These are phyloP conservation scores for Mechanitis mazaeus DNA, from an alignment of 2,888 invertebrate species.

Conservation along the genomic window DNA sequence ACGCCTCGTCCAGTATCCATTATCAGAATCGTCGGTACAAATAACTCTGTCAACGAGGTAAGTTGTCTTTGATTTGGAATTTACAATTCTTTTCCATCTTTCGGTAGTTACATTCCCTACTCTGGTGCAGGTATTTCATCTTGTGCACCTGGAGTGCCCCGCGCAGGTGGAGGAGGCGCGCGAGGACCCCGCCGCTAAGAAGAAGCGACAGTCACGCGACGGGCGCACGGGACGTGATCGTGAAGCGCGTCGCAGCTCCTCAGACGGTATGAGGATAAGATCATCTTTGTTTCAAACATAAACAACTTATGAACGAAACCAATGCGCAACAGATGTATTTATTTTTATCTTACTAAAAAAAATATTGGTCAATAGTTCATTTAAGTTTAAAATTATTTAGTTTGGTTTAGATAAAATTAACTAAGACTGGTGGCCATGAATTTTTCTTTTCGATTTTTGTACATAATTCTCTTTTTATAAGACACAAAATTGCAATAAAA, in stretches of 20 bases:
- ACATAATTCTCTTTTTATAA: no score
- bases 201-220: constrained; percentile 43
- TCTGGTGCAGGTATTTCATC: constrained; percentile 89
- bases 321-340: neutral
- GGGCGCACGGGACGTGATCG: constrained; percentile 26
- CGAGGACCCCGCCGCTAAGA: constrained; percentile 55
- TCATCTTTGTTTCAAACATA: neutral
- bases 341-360: no score
- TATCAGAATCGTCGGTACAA: constrained; percentile 95
- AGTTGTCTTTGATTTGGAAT: constrained; percentile 6
- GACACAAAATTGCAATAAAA: no score
- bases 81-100: neutral
- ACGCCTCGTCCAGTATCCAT: constrained; percentile 91
- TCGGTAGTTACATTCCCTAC: neutral
- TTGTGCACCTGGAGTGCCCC: constrained; percentile 98
- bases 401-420: no score
- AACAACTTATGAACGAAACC: no score
- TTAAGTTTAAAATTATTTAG: no score
- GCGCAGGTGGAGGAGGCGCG: constrained; percentile 77
- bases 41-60: constrained; percentile 98
- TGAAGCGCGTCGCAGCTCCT: constrained; percentile 13
- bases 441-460: no score
- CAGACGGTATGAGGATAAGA: constrained; percentile 4
- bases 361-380: no score
- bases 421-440: no score